phyloP scores from a whole-genome alignment of 2,888 invertebrate genomes.

The Ophioninae sp. region DNA sequence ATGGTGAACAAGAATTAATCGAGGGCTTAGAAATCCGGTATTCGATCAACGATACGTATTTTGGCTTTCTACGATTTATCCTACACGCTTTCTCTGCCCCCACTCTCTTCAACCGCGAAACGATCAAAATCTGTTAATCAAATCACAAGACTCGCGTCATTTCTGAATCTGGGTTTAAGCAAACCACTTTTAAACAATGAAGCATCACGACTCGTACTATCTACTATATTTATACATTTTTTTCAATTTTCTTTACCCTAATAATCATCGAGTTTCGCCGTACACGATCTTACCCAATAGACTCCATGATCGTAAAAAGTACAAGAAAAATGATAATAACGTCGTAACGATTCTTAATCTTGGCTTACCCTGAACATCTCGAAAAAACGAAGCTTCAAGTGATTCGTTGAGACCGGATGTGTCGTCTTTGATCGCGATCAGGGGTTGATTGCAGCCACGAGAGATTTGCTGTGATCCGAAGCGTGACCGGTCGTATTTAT shows the following conservation, averaged over 20 bases:
- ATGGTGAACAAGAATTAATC: slow-evolving; percentile 14
- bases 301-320: background rate
- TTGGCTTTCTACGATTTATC: slow-evolving; percentile 45
- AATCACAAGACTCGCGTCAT: background rate
- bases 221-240: too few relatives aligned
- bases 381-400: slow-evolving; percentile 9
- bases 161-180: background rate
- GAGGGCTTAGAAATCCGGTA: slow-evolving; percentile 46
- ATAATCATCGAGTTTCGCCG: too few relatives aligned
- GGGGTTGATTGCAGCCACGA: slow-evolving; percentile 52
- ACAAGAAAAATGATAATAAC: background rate
- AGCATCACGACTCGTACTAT: too few relatives aligned
- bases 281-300: too few relatives aligned
- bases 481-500: slow-evolving; percentile 61
- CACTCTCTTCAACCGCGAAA: background rate
- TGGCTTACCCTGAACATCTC: slow-evolving; percentile 59
- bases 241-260: too few relatives aligned
- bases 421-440: slow-evolving; percentile 33
- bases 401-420: slow-evolving; percentile 6
- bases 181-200: background rate
- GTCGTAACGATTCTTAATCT: background rate
- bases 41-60: background rate
- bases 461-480: slow-evolving; percentile 58
- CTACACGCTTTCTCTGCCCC: background rate
- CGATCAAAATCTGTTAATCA: slow-evolving; percentile 6